phyloP scores from a whole-genome alignment of 2,797 vertebrate species.

The Pseudochirops cupreus region DNA sequence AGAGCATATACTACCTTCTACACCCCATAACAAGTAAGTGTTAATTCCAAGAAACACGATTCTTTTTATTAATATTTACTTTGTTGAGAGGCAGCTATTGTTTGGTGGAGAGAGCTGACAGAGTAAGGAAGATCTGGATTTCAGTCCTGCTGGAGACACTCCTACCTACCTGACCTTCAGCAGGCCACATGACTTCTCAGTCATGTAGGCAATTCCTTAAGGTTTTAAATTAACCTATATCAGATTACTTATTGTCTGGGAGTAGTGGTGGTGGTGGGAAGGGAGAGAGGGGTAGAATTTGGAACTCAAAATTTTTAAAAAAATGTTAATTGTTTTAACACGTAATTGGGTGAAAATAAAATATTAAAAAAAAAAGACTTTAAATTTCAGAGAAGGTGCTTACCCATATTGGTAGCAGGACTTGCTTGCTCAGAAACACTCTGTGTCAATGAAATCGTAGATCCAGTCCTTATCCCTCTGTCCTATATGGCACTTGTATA shows the following conservation, averaged over 20 bases:
- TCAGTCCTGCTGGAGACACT: neutral
- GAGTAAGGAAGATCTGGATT: neutral
- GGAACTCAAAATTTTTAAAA: neutral
- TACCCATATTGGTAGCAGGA: neutral
- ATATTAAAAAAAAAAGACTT: neutral
- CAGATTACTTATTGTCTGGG: neutral
- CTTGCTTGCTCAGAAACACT: neutral
- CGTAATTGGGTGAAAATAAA: neutral
- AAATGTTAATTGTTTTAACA: neutral
- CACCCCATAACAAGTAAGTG: neutral
- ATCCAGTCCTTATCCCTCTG: neutral
- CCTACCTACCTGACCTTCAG: neutral
- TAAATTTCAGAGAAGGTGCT: neutral
- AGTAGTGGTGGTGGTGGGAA: neutral
- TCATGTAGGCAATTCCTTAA: neutral
- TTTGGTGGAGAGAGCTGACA: neutral
- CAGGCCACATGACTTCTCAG: neutral
- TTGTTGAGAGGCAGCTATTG: neutral
- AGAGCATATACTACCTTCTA: neutral
- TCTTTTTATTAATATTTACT: neutral
- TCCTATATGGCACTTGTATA: neutral
- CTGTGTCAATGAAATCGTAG: neutral
- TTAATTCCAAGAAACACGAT: neutral
- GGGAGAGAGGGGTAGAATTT: neutral
- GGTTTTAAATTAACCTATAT: neutral